phyloP scores from a whole-genome alignment of 2,797 vertebrate genomes.

The Pogoniulus pusillus region DNA sequence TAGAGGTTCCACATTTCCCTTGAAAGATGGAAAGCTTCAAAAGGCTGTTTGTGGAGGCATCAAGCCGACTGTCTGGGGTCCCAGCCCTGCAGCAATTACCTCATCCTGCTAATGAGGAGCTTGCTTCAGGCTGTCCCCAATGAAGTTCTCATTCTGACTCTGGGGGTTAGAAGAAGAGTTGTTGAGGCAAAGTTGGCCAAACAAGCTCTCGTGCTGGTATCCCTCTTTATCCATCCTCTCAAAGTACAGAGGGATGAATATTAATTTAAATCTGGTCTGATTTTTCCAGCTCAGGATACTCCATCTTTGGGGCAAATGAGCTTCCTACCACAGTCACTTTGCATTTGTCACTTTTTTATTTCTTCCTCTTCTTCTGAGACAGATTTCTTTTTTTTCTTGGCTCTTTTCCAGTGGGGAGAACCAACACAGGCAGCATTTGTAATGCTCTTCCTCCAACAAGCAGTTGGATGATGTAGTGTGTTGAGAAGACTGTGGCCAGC shows the following conservation, averaged over 20 bases:
- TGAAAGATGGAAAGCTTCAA: slow-evolving; percentile 23
- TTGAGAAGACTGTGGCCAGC: no score
- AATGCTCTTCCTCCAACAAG: not conserved
- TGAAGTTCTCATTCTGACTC: not conserved
- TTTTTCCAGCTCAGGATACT: not conserved
- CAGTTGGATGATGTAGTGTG: no score
- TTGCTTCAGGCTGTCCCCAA: not conserved
- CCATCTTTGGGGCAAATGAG: not conserved
- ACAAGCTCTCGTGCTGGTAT: not conserved
- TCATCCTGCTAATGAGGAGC: slow-evolving; percentile 12
- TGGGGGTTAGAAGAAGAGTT: not conserved
- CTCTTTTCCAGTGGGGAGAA: not conserved
- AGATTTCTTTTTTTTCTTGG: not conserved
- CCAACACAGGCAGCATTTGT: not conserved
- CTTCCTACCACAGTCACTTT: not conserved
- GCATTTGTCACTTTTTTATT: not conserved
- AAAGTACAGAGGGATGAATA: not conserved
- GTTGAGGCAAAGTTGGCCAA: not conserved
- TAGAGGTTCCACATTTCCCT: slow-evolving; percentile 29
- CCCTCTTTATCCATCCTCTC: not conserved
- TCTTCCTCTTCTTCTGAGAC: not conserved
- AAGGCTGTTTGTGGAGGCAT: slow-evolving; percentile 14
- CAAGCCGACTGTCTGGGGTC: not conserved
- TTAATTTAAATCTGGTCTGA: not conserved
- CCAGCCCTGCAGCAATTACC: slow-evolving; percentile 12